Evolutionary conservation across 1,140 invertebrate species (phyloP), one percentile per base, ranked within the genome.

Genomic region (Penaeus vannamei): DNA sequence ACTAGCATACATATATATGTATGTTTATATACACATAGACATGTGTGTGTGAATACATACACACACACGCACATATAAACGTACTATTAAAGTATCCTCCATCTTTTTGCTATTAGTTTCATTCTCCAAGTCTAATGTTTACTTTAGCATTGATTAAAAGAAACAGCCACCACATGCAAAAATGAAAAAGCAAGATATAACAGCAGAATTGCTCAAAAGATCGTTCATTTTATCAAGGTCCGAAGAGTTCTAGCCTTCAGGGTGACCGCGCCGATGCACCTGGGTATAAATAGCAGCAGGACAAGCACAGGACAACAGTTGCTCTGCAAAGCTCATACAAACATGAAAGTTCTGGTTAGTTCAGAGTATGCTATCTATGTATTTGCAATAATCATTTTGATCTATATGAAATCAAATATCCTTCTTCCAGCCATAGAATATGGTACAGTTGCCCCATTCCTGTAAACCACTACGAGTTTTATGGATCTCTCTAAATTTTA

Each of bases 271-370:
- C 5, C 14, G 26, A 26, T 19, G 69, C 26, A 29, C 1, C 26
- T 29, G n/a, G n/a, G n/a, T n/a, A n/a, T n/a, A n/a, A n/a, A n/a
- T n/a, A n/a, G n/a, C n/a, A n/a, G n/a, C n/a, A n/a, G 36, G 26
- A n/a, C 5, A 29, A n/a, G 5, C 26, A 72, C 26, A 72, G 10
- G n/a, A n/a, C 19, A 26, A 26, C 19, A 29, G 10, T 72, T n/a
- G n/a, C 36, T n/a, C 19, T 72, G 4, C 26, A 29, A 26, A 17
- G 2, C n/a, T n/a, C 20, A 72, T 36, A 17, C 69, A 72, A 26
- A 23, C 69, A 72, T 72, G 69, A 72, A 72, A n/a, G 69, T 72
- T 72, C n/a, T 72, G 69, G 69, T 72, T 4, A 72, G 69, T 72
- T 36, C 19, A 3, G n/a, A 17, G n/a, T 26, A 72, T 17, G n/a